phyloP scores from a whole-genome alignment of 2,888 invertebrate species.

The Caenorhabditis sinica region DNA sequence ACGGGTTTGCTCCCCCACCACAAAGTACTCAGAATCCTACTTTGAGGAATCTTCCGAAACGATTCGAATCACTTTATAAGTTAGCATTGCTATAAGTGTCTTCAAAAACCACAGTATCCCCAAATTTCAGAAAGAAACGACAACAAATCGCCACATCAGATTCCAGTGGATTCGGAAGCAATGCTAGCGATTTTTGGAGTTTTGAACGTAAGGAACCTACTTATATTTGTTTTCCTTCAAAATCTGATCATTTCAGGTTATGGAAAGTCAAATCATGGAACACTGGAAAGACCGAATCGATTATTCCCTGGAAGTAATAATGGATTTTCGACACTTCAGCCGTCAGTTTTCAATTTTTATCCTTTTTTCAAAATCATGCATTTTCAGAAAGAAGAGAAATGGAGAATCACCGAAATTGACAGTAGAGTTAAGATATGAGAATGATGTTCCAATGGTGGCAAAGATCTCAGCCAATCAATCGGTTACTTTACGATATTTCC shows the following conservation, averaged over 20 bases:
- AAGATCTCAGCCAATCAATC: conserved; percentile 52
- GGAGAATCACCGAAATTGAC: conserved; percentile 30
- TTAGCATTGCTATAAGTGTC: neutral
- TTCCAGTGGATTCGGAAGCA: conserved; percentile 64
- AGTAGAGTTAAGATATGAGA: conserved; percentile 61
- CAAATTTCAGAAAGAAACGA: conserved; percentile 52
- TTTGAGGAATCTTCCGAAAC: conserved; percentile 42
- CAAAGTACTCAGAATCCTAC: conserved; percentile 16
- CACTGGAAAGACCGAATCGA: conserved; percentile 43
- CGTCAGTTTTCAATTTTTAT: conserved; percentile 3
- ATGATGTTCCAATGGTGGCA: conserved; percentile 72
- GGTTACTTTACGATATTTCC: conserved; percentile 71
- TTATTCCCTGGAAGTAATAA: conserved; percentile 46
- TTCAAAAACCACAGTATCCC: neutral
- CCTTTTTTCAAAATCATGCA: too few relatives aligned
- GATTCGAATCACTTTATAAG: conserved; percentile 61
- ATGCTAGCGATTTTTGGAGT: conserved; percentile 60
- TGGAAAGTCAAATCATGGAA: conserved; percentile 54
- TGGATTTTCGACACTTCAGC: conserved; percentile 61
- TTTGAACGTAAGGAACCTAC: conserved; percentile 32
- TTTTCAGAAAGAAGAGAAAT: conserved; percentile 32
- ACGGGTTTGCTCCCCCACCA: conserved; percentile 71
- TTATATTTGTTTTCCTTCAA: neutral
- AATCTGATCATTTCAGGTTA: conserved; percentile 37
- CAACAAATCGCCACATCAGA: conserved; percentile 38